These are phyloP conservation scores for Siphamia tubifer DNA, from an alignment of 2,113 vertebrate species.

Conservation along the genomic window DNA sequence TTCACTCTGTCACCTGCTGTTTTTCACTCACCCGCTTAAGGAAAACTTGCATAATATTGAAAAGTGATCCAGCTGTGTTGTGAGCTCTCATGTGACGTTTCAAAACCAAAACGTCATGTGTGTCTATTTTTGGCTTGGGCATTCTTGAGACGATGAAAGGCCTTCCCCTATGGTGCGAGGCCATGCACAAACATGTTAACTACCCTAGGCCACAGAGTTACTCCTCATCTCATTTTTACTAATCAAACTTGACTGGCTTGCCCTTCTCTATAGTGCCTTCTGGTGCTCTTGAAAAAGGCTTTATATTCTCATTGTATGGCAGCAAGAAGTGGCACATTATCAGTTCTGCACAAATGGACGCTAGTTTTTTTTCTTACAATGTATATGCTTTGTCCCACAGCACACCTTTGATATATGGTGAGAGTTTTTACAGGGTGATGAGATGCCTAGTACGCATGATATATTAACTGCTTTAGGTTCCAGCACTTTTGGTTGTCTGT, in stretches of 20 bases:
- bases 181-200: conserved; percentile 41
- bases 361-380: too few relatives aligned
- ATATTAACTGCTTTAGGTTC: background rate
- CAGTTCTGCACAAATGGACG: too few relatives aligned
- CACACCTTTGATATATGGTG: too few relatives aligned
- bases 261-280: background rate
- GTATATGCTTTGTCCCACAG: too few relatives aligned
- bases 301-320: background rate
- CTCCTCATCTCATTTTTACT: conserved; percentile 18
- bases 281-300: background rate
- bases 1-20: conserved; percentile 15
- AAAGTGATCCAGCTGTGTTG: conserved; percentile 40
- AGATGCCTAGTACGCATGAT: background rate
- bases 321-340: background rate
- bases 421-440: background rate
- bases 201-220: conserved; percentile 27
- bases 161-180: conserved; percentile 21
- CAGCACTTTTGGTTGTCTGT: background rate
- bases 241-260: background rate
- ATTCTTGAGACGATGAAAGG: conserved; percentile 54
- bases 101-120: conserved; percentile 46
- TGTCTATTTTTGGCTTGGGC: conserved; percentile 63
- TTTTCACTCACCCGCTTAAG: conserved; percentile 6
- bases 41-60: conserved; percentile 39
- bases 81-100: conserved; percentile 45